A percentile compares a stretch with the other conserved stretches of the same genome.
Evolutionary conservation across 2,888 invertebrate genomes (phyloP).

Genomic region (Lumbricus terrestris): DNA sequence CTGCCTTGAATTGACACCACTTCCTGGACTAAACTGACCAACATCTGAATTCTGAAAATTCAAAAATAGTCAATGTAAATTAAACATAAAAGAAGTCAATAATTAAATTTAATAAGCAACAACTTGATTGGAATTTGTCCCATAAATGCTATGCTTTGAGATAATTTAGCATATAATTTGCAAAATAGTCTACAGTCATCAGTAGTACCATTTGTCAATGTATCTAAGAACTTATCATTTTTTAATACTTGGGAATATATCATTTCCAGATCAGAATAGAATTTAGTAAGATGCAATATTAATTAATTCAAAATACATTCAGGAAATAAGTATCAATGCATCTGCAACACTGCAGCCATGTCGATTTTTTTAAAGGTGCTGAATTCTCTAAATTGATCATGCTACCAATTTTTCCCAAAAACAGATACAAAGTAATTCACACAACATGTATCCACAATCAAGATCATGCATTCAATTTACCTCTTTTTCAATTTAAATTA

Average conservation of each 20-base stretch:
- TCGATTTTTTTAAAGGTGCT: background rate
- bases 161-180: too few relatives aligned
- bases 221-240: too few relatives aligned
- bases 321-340: background rate
- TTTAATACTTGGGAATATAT: too few relatives aligned
- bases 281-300: background rate
- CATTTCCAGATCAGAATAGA: too few relatives aligned
- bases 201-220: too few relatives aligned
- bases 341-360: background rate
- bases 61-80: background rate
- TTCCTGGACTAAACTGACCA: constrained; percentile 10
- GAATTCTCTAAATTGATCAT: background rate
- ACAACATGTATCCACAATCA: background rate
- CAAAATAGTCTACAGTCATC: too few relatives aligned
- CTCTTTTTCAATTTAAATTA: background rate
- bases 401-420: background rate
- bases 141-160: too few relatives aligned
- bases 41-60: background rate
- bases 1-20: background rate
- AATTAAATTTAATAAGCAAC: background rate
- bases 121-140: too few relatives aligned
- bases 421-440: background rate
- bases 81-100: background rate
- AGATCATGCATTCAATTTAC: background rate
- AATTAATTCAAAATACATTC: background rate